Evolutionary conservation across 2,797 vertebrate species (phyloP).

Genomic region (Cichlasoma orientale): DNA sequence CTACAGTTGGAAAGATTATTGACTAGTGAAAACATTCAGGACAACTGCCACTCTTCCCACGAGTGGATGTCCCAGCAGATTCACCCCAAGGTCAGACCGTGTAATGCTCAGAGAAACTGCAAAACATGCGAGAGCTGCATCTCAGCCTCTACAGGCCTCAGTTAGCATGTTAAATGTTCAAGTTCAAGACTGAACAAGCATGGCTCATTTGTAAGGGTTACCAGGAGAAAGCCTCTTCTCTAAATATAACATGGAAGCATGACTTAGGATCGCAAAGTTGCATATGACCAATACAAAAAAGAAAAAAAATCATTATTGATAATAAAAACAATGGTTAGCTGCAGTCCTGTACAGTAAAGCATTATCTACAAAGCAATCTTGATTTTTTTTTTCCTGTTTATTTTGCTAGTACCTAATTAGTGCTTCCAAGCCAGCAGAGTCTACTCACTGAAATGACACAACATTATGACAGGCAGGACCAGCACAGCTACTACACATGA

Average conservation of each 20-base stretch:
- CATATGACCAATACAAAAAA: not conserved
- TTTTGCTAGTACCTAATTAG: slow-evolving; percentile 62
- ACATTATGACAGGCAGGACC: slow-evolving; percentile 66
- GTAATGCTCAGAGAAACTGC: not conserved
- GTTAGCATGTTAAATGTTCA: not conserved
- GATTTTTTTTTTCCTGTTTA: slow-evolving; percentile 29
- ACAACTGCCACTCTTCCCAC: not conserved
- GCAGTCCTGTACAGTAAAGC: not conserved
- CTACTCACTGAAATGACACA: slow-evolving; percentile 58
- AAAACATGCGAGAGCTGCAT: not conserved
- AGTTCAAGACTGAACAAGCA: not conserved
- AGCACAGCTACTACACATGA: slow-evolving; percentile 35
- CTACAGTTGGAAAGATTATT: not conserved
- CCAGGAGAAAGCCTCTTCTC: not conserved
- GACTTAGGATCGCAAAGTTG: not conserved
- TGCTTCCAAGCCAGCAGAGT: slow-evolving; percentile 45
- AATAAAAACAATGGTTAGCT: not conserved
- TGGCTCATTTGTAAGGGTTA: not conserved
- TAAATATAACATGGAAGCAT: not conserved
- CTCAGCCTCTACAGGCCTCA: not conserved
- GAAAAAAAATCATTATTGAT: not conserved
- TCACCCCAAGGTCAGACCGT: not conserved
- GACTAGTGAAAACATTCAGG: not conserved
- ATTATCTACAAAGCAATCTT: slow-evolving; percentile 14
- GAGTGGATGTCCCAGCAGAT: not conserved